Evolutionary conservation across 2,797 vertebrate species (phyloP), one percentile per base, ranked within the genome.

Genomic region (Siniperca obscura): DNA sequence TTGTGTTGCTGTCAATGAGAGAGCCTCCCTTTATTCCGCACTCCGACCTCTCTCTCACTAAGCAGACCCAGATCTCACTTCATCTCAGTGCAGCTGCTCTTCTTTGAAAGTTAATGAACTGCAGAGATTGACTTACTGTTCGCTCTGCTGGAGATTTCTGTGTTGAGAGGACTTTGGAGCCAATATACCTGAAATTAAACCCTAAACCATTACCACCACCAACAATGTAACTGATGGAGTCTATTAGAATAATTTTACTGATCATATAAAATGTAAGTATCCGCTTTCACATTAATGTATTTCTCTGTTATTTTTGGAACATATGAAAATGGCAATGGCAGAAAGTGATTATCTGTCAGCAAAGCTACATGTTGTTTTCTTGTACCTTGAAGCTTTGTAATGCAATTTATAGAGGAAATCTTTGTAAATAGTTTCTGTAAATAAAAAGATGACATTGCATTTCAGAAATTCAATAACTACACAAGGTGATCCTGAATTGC

Each of bases 31-130:
- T 90, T 87, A 82, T 87, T 87, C 74, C 7, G 7, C 0, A 1
- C 73, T 73, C 61, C 9, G 42, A 66, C 70, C 70, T 61, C 70
- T 44, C 67, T 87, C 69, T 42, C 80, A 27, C 69, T 48, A 80
- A 86, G 66, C 80, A 78, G 56, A 76, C 56, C 78, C 81, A 78
- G 81, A 87, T 87, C 85, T 92, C 70, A 61, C 72, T 84, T 87
- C 57, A 87, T 92, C 79, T 86, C 66, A 30, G 36, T 60, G 69
- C 83, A 83, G 86, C 81, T 77, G 80, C 88, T 89, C 78, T 40
- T 90, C 90, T 94, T 84, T 87, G 80, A 85, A 91, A 90, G 86
- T 87, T 93, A 92, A 94, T 93, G 86, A 93, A 87, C 81, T 91
- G 87, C 87, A 90, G 89, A 92, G 84, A 88, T 88, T 46, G 72